Evolutionary conservation across 2,888 invertebrate species (phyloP).

Genomic region (Agrotis clavis): DNA sequence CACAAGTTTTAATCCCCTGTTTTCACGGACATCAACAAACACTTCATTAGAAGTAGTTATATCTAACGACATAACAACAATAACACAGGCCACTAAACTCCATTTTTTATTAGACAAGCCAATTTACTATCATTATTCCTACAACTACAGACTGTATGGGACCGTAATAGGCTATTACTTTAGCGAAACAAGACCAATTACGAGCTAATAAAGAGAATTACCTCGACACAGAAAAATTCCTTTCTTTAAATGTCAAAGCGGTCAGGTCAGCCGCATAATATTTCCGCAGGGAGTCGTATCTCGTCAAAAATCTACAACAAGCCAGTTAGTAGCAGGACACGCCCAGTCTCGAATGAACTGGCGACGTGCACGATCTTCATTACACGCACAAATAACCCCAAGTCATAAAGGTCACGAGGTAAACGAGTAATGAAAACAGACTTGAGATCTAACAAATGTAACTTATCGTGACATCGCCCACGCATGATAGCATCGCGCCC

Average conservation of each 20-base stretch:
- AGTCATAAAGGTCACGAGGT: constrained; percentile 73
- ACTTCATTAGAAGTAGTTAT: constrained; percentile 22
- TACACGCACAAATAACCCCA: constrained; percentile 76
- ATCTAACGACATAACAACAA: constrained; percentile 32
- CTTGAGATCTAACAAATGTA: constrained; percentile 76
- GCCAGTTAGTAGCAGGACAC: constrained; percentile 74
- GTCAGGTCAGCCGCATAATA: constrained; percentile 70
- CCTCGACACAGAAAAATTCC: constrained; percentile 68
- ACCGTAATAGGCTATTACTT: constrained; percentile 69
- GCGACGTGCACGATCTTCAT: constrained; percentile 78
- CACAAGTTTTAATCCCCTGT: neutral
- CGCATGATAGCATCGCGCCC: constrained; percentile 80
- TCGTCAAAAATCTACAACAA: constrained; percentile 74
- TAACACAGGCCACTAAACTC: constrained; percentile 28
- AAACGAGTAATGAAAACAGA: constrained; percentile 74
- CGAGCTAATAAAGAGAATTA: constrained; percentile 72
- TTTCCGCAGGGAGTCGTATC: constrained; percentile 75
- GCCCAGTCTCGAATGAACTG: constrained; percentile 69
- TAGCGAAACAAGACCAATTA: constrained; percentile 76
- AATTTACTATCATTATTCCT: constrained; percentile 55
- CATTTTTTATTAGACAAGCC: constrained; percentile 41
- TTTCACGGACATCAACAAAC: constrained; percentile 1
- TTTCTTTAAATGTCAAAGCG: constrained; percentile 72
- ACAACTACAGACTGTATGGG: constrained; percentile 47
- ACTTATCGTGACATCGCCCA: constrained; percentile 83